These are phyloP conservation scores for Micrasema minimum DNA, from an alignment of 1,140 invertebrate species.

Conservation along the genomic window DNA sequence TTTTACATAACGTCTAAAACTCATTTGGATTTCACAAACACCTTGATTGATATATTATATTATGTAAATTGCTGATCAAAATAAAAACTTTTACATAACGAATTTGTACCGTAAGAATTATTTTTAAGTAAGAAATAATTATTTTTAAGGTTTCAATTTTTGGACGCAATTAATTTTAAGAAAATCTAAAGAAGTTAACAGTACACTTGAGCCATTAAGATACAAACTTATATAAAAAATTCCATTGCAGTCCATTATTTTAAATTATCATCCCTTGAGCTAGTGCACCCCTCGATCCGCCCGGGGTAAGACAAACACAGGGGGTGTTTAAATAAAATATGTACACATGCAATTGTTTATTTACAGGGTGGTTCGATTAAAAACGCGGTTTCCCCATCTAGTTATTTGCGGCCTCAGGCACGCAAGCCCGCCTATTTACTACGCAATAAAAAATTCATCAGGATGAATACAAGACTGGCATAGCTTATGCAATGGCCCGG, in stretches of 20 bases:
- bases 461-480: neutral
- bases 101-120: no score
- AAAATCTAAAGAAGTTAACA: no score
- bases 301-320: slow-evolving; percentile 31
- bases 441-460: slow-evolving; percentile 49
- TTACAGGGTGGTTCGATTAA: slow-evolving; percentile 51
- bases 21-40: no score
- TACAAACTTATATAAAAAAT: no score
- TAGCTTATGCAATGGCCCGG: slow-evolving; percentile 1
- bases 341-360: slow-evolving; percentile 50
- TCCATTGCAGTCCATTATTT: neutral
- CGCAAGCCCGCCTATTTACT: slow-evolving; percentile 46
- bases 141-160: no score
- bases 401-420: slow-evolving; percentile 37
- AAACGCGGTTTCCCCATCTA: slow-evolving; percentile 34
- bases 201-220: no score
- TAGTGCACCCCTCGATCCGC: slow-evolving; percentile 13
- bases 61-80: no score
- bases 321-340: slow-evolving; percentile 47
- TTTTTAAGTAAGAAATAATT: no score
- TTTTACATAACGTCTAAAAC: no score
- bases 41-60: no score
- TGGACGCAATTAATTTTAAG: no score
- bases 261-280: slow-evolving; percentile 23
- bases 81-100: no score